Conservation (phyloP, 1,140 invertebrate genomes). For the Drosophila teissieri region DNA sequence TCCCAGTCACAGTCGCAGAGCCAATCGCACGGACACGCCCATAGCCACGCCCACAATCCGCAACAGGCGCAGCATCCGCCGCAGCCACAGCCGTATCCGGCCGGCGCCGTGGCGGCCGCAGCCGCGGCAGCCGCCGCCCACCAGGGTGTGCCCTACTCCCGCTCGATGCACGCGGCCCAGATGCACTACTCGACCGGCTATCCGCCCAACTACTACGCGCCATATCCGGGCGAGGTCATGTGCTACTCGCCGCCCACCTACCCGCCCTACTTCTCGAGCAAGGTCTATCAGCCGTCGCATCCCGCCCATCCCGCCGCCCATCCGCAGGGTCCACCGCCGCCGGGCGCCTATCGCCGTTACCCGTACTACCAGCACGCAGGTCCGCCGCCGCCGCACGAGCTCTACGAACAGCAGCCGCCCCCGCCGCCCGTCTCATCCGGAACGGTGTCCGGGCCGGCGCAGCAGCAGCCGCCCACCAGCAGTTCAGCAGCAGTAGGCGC, state of each 20-base stretch:
- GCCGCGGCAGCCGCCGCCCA: constrained; percentile 72
- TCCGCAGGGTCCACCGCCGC: constrained; percentile 70
- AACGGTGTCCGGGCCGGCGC: constrained; percentile 15
- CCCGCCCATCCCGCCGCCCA: constrained; percentile 28
- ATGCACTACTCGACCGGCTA: constrained; percentile 84
- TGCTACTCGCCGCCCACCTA: constrained; percentile 87
- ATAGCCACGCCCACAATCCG: constrained; percentile 26
- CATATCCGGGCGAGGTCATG: constrained; percentile 84
- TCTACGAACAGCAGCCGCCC: constrained; percentile 56
- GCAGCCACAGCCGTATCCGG: constrained; percentile 84
- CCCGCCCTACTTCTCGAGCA: constrained; percentile 84
- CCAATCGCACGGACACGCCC: constrained; percentile 14
- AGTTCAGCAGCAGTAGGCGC: constrained; percentile 32
- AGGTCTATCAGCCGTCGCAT: constrained; percentile 83
- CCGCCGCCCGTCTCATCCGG: constrained; percentile 36
- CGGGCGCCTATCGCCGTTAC: constrained; percentile 65
- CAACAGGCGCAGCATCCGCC: constrained; percentile 74
- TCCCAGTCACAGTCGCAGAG: constrained; percentile 23
- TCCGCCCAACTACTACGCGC: constrained; percentile 86
- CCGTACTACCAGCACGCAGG: constrained; percentile 68
- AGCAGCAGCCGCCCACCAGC: constrained; percentile 31
- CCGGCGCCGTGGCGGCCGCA: constrained; percentile 85
- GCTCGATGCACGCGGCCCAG: constrained; percentile 80
- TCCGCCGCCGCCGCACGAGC: constrained; percentile 63
- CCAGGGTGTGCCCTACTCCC: constrained; percentile 85